Conservation (phyloP, 1,140 invertebrate genomes). For the Pomacea maculata region DNA sequence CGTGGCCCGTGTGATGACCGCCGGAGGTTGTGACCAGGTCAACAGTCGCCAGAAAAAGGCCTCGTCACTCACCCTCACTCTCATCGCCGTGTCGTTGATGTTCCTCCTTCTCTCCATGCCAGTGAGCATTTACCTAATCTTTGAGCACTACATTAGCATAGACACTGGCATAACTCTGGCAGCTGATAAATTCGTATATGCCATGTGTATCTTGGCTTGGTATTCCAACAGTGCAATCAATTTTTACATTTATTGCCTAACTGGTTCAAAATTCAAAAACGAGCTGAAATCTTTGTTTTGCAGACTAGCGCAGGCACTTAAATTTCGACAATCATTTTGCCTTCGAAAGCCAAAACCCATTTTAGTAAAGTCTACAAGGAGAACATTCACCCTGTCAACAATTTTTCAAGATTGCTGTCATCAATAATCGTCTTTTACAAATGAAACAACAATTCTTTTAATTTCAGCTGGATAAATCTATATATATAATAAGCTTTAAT, state of each 20-base stretch:
- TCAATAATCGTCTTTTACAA: too few relatives aligned
- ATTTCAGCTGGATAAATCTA: too few relatives aligned
- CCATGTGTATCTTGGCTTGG: constrained; percentile 18
- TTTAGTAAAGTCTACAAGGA: too few relatives aligned
- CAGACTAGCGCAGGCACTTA: too few relatives aligned
- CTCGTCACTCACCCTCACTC: constrained; percentile 22
- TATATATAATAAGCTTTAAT: too few relatives aligned
- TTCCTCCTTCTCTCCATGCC: constrained; percentile 25
- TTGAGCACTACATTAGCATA: background rate
- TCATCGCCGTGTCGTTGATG: background rate
- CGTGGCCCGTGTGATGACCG: background rate
- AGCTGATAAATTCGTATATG: background rate
- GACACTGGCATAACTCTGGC: background rate
- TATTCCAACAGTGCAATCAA: constrained; percentile 32
- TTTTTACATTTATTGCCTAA: constrained; percentile 31
- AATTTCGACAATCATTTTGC: too few relatives aligned
- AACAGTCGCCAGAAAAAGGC: background rate
- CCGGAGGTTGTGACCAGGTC: background rate
- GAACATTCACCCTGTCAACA: too few relatives aligned
- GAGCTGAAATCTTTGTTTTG: background rate
- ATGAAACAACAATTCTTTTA: too few relatives aligned
- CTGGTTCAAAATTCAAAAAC: constrained; percentile 17
- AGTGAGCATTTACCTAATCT: constrained; percentile 17
- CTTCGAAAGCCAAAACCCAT: too few relatives aligned
- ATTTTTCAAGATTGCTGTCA: too few relatives aligned